Base-by-base conservation (phyloP, 2,888 invertebrate genomes). In the Hololepta plana region DNA sequence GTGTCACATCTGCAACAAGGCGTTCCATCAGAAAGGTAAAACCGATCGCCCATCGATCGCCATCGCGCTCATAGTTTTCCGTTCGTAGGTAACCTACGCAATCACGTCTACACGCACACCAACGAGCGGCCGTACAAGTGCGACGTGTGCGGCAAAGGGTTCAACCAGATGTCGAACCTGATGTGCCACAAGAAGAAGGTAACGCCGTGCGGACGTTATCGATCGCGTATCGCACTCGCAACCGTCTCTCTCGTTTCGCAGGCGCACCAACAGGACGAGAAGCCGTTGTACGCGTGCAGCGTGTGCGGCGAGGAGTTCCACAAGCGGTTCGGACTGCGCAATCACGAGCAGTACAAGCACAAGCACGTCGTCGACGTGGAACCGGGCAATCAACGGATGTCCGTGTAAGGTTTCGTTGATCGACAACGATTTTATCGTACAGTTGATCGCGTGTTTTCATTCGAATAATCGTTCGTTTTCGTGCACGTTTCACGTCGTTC, bases 81-180 rank as follows among this genome's bases (percentile, higher is more conserved):
- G 20, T 11, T 46, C 43, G 3, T 39, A 76, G 77, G 77, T 7
- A 79, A 79, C 44, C 53, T 79, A 23, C 61, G 75, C 2, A 79
- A 79, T 44, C 79, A 79, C 41, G 59, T 77, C 24, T 79, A 75
- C 44, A 77, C 76, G 0, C 79, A 79, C 42, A 77, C 77, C 5
- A 76, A 79, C 42, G 76, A 72, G 45, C 59, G 79, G 4, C 79
- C 79, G 0, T 80, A 79, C 46, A 72, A 74, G 39, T 79, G 79
- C 47, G 70, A 72, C 39, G 55, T 71, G 23, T 79, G 79, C 47
- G 55, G 64, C 30, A 74, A 74, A 42, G 79, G 79, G 2, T 80
- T 77, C 55, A 80, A 79, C 47, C 79, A 80, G 44, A 76, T 75
- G 61, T 77, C 77, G 6, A 79, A 80, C 51, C 60, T 79, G 29